Base-by-base conservation (phyloP, 2,888 invertebrate genomes). In the Eupelmus urozonus region DNA sequence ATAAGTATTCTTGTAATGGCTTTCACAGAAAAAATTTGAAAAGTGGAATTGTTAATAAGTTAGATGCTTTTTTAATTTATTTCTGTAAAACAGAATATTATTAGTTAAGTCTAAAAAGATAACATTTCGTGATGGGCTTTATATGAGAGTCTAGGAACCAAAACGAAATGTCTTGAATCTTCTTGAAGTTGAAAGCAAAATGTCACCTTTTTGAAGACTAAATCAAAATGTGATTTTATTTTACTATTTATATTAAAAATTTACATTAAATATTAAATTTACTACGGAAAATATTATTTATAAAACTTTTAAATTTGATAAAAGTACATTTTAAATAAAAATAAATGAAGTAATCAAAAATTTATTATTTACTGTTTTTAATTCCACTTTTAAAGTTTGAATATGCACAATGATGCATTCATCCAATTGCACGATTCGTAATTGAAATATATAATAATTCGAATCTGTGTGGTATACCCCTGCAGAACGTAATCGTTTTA, bases 401-500 rank as follows among this genome's bases (percentile, higher is more conserved):
- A 57, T 72, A 45, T 69, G 51, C 62, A 63, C 67, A 65, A n/a
- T 7, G 60, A 77, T 74, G 66, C 80, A 70, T 70, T 74, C 66
- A 74, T 71, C 80, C 71, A 60, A 79, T 80, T 23, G 74, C 74
- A 80, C 77, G 75, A 79, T 81, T 79, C 81, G 82, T 78, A 81
- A 65, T 81, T 81, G 83, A 85, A 81, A 84, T 85, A 82, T 87
- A 85, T 89, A 89, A 89, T 89, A 89, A 89, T 87, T 86, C 86
- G 86, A 87, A 89, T 89, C 89, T 89, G 89, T 87, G 86, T 89
- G 89, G 89, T 89, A 86, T 86, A 88, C 85, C 89, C 88, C 89
- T 89, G 89, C 89, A 90, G 89, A 89, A 88, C 88, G 87, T 90
- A 90, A 89, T 89, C 87, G 85, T 90, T 88, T 90, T 89, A 89